A percentile compares a stretch with the other conserved stretches of the same genome.
Evolutionary conservation across 1,140 invertebrate species (phyloP).

Genomic region (Zaprionus vittiger): DNA sequence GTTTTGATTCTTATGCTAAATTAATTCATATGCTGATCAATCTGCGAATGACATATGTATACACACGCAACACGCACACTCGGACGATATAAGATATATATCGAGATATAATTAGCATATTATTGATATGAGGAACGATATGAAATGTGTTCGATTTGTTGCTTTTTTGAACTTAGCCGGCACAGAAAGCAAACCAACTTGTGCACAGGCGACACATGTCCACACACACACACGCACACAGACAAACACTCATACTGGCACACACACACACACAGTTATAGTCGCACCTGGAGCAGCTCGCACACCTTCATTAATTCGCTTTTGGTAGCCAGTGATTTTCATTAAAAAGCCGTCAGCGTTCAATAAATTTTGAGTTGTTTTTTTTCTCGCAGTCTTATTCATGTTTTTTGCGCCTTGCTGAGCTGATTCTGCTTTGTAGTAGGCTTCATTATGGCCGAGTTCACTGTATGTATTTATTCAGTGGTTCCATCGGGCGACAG

Average conservation of each 20-base stretch:
- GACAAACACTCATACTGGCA: neutral
- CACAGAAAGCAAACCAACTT: slow-evolving; percentile 35
- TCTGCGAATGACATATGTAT: slow-evolving; percentile 54
- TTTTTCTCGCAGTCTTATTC: slow-evolving; percentile 42
- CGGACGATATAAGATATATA: slow-evolving; percentile 7
- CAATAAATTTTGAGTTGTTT: slow-evolving; percentile 73
- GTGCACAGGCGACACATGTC: slow-evolving; percentile 52
- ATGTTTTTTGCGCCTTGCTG: slow-evolving; percentile 65
- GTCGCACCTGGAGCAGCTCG: slow-evolving; percentile 16
- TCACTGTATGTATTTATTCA: slow-evolving; percentile 77
- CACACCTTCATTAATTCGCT: slow-evolving; percentile 80
- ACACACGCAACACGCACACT: slow-evolving; percentile 7
- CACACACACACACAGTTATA: slow-evolving; percentile 5
- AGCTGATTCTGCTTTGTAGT: slow-evolving; percentile 58
- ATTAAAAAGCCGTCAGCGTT: slow-evolving; percentile 82
- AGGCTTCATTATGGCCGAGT: slow-evolving; percentile 69
- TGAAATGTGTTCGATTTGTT: slow-evolving; percentile 35
- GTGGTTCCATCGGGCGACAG: slow-evolving; percentile 68
- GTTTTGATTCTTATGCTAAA: slow-evolving; percentile 80
- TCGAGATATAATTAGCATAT: slow-evolving; percentile 30
- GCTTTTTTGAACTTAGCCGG: slow-evolving; percentile 72
- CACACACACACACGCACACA: slow-evolving; percentile 53
- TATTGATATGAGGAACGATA: slow-evolving; percentile 29
- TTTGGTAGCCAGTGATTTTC: slow-evolving; percentile 81
- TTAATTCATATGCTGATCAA: slow-evolving; percentile 77